Evolutionary conservation across 2,888 invertebrate species (phyloP), one percentile per base, ranked within the genome.

Genomic region (Lottia scabra): DNA sequence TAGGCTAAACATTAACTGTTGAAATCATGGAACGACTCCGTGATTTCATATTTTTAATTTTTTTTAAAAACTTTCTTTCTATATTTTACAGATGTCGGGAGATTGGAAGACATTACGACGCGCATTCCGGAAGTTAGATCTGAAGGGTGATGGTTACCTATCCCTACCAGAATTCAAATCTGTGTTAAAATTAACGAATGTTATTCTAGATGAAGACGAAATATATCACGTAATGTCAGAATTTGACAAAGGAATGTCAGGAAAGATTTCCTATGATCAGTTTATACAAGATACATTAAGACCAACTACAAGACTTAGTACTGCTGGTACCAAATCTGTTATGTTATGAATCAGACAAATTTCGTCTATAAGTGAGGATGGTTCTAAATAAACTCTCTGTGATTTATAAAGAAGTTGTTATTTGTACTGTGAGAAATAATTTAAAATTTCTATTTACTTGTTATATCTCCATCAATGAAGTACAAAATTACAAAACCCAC

Each of bases 91-190:
- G 89, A 75, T 88, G 65, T 81, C 87, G 3, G 86, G 86, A 19
- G 87, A 88, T 73, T 88, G 88, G 89, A 88, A 88, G 79, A 86
- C 86, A 67, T 79, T 89, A 16, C 81, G 87, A 23, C 81, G 87
- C 27, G 87, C 88, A 0, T 88, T 88, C 82, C 81, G 83, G 72
- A 88, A 88, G 75, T 67, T 88, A 65, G 89, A 89, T 76, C 79
- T 75, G 19, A 78, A 66, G 30, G 87, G 87, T 70, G 77, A 78
- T 26, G 89, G 89, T 3, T 84, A 82, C 65, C 77, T 89, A 23
- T 82, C 86, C 10, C 80, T 88, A 5, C 84, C 87, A 6, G 88
- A 88, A 69, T 89, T 88, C 82, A 82, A 87, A 8, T 85, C 87
- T 3, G 88, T 88, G 8, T 83, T 89, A n/a, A 87, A 86, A 75